Conservation (phyloP, 2,113 vertebrate genomes). For the Micronycteris hirsuta region DNA sequence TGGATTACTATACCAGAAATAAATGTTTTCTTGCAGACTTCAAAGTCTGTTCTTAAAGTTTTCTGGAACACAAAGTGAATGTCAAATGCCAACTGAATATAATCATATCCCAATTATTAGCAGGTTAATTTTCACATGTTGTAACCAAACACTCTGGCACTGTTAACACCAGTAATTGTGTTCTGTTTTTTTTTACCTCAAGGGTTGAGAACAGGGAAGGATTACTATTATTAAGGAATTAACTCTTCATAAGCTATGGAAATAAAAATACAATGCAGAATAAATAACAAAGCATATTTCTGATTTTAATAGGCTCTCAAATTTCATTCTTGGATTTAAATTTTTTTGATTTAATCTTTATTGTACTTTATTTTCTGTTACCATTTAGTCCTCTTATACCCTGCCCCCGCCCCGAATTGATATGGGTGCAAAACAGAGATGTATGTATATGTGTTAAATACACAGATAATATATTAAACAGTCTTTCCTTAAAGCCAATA, state of each 20-base stretch:
- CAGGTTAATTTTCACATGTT: conserved; percentile 49
- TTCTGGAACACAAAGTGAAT: conserved; percentile 14
- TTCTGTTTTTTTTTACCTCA: conserved; percentile 16
- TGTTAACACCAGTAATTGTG: neutral
- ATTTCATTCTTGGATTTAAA: conserved; percentile 29
- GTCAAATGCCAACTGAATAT: conserved; percentile 14
- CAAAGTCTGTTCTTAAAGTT: neutral
- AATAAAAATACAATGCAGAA: conserved; percentile 14
- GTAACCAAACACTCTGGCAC: conserved; percentile 26
- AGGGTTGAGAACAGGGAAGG: neutral
- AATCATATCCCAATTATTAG: conserved; percentile 47
- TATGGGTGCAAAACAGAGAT: neutral
- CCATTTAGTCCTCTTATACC: too few species aligned
- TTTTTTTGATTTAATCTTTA: neutral
- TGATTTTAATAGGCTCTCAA: neutral
- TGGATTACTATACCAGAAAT: neutral
- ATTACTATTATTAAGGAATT: conserved; percentile 1
- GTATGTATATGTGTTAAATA: neutral
- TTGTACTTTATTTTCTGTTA: too few species aligned
- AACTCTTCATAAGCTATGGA: neutral
- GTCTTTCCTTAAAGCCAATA: neutral
- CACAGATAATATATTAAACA: neutral
- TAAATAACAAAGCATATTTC: neutral
- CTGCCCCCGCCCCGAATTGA: too few species aligned
- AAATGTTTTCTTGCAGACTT: neutral